Evolutionary conservation across 2,888 invertebrate genomes (phyloP).

Genomic region (Pemphredon lugubris): DNA sequence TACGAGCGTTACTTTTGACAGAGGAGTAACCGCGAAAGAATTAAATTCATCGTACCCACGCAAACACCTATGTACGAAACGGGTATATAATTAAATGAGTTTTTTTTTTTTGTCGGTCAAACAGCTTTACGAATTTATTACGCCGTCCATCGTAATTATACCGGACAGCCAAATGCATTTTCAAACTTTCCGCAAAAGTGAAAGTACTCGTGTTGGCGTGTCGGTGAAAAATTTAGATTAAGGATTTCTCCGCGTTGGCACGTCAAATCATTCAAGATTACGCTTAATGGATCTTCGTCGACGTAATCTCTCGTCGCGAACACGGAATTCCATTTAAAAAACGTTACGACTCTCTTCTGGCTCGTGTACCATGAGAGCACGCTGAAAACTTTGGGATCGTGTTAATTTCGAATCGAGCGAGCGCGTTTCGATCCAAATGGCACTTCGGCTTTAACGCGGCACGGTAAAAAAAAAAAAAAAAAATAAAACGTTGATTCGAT

Average conservation of each 20-base stretch:
- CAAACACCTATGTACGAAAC: neutral
- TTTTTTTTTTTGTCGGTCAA: neutral
- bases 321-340: neutral
- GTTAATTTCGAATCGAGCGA: too few species aligned
- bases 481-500: too few species aligned
- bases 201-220: neutral
- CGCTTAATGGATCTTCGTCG: neutral
- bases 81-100: conserved; percentile 1
- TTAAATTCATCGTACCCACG: neutral
- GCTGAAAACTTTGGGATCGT: too few species aligned
- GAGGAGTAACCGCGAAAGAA: too few species aligned
- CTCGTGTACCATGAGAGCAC: too few species aligned
- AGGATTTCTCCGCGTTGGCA: neutral
- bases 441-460: too few species aligned
- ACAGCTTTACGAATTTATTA: neutral
- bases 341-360: too few species aligned
- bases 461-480: too few species aligned
- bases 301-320: neutral
- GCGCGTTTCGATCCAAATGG: too few species aligned
- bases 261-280: neutral
- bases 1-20: too few species aligned
- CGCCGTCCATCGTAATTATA: neutral
- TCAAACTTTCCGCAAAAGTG: conserved; percentile 1
- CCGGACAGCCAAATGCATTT: neutral
- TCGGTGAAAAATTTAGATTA: conserved; percentile 1